A percentile compares a stretch with the other conserved stretches of the same genome.
phyloP scores from a whole-genome alignment of 2,797 vertebrate species.

The Chelon auratus region DNA sequence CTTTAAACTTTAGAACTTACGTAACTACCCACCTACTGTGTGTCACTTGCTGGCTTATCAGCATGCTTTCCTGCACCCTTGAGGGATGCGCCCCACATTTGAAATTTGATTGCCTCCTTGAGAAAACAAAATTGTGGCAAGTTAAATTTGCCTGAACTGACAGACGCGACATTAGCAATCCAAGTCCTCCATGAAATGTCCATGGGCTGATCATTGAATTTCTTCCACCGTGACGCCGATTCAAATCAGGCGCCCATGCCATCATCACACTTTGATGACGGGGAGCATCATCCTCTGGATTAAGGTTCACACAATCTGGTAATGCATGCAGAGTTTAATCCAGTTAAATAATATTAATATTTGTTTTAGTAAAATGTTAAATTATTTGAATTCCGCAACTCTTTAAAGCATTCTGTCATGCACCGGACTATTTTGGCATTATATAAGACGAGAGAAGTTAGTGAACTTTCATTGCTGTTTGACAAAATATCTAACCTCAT shows the following conservation, averaged over 20 bases:
- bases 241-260: no score
- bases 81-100: conserved; percentile 33
- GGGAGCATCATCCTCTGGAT: no score
- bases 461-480: no score
- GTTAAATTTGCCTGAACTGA: conserved; percentile 4
- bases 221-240: no score
- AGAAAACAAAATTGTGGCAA: conserved; percentile 7
- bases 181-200: background rate
- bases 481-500: background rate
- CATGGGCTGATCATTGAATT: background rate
- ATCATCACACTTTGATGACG: no score
- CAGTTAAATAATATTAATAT: background rate
- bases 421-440: background rate
- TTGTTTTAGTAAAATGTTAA: background rate
- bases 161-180: conserved; percentile 1
- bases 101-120: conserved; percentile 14
- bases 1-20: conserved; percentile 34
- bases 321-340: conserved; percentile 13
- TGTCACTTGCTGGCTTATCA: conserved; percentile 29
- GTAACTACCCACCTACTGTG: background rate
- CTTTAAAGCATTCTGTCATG: background rate
- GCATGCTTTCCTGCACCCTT: conserved; percentile 27
- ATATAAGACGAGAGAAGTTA: background rate
- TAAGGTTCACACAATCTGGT: no score
- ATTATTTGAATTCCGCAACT: background rate